Base-by-base conservation (phyloP, 2,888 invertebrate genomes). In the Conus canariensis region DNA sequence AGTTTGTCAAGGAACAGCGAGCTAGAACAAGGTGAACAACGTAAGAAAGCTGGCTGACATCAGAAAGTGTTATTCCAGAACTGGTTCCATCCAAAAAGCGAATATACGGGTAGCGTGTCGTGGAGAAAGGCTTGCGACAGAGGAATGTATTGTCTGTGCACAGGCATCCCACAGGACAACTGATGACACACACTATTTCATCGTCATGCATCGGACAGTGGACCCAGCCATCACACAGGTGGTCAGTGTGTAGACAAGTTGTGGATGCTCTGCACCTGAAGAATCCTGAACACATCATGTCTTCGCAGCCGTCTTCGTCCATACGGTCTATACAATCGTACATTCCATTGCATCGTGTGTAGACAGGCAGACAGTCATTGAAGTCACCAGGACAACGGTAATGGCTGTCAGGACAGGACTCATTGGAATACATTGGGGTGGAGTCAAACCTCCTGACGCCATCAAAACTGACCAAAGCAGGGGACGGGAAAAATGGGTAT, bases 311-410 rank as follows among this genome's bases (percentile, higher is more conserved):
- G 45, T 82, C 82, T 82, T 82, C 82, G 19, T 82, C 82, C 82
- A 10, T 6, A 19, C 19, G 82, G 82, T 56, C 82, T 1, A 82
- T 4, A 56, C 82, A 82, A 22, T 82, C 82, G 56, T 22, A 82
- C 82, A 82, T 82, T 8, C 56, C 82, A 19, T 82, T 82, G 82
- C 82, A 82, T 19, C 82, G 56, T 56, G 82, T 82, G 82, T 82
- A 82, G 56, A 82, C 82, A 16, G 82, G 82, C 19, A 82, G 19
- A 16, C 82, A 82, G 82, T 82, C 82, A 19, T 82, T 82, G 56
- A 82, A 56, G 8, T 16, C 16, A 19, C 82, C 82, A 16, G 82
- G 82, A 82, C 82, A 82, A 56, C 82, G 82, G n/a, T 82, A 82
- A 19, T 82, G 82, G n/a, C 16, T 56, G 56, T 82, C 82, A 82